phyloP scores from a whole-genome alignment of 1,140 invertebrate genomes.

The Philopotamus ludificatus region DNA sequence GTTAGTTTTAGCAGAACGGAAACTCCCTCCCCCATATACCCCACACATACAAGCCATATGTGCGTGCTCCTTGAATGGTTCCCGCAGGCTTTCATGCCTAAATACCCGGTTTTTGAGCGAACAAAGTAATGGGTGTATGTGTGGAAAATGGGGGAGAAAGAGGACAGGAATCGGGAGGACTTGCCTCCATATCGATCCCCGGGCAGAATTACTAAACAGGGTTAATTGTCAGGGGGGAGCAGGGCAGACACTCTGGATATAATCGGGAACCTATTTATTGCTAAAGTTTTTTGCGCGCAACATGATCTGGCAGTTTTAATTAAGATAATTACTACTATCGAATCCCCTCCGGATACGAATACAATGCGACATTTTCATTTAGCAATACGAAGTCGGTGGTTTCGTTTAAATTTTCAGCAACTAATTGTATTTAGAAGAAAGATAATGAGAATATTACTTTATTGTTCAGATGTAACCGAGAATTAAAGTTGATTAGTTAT shows the following conservation, averaged over 20 bases:
- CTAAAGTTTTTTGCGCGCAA: neutral
- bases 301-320: neutral
- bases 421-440: no score
- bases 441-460: no score
- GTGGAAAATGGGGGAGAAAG: neutral
- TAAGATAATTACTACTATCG: no score
- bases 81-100: slow-evolving; percentile 23
- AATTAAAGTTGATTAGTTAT: no score
- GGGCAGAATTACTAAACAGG: slow-evolving; percentile 16
- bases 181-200: slow-evolving; percentile 22
- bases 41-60: no score
- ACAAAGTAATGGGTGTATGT: slow-evolving; percentile 24
- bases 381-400: no score
- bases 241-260: slow-evolving; percentile 5
- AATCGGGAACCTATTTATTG: slow-evolving; percentile 22
- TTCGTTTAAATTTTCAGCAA: no score
- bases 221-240: slow-evolving; percentile 4
- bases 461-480: no score
- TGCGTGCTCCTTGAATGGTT: slow-evolving; percentile 17
- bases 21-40: no score
- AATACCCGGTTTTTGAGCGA: slow-evolving; percentile 28
- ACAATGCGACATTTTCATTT: no score
- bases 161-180: neutral
- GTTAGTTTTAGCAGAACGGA: slow-evolving; percentile 10
- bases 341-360: no score